Evolutionary conservation across 2,888 invertebrate genomes (phyloP), one percentile per base, ranked within the genome.

Genomic region (Octonoba sinensis): DNA sequence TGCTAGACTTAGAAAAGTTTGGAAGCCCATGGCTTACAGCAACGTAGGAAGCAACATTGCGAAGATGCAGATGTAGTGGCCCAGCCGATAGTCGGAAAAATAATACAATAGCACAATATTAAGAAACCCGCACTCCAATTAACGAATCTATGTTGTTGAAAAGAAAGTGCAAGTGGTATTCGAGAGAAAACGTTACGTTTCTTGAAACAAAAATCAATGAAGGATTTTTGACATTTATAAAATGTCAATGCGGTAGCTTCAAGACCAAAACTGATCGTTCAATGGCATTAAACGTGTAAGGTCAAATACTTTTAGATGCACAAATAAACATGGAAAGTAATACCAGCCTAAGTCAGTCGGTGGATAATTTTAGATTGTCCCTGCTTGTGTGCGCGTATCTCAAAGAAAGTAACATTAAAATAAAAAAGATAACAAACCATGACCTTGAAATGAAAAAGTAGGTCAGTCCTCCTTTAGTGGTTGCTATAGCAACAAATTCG

Each of bases 361-460:
- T 6, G 64, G 65, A 57, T 65, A 74, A 74, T 74, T 74, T 74
- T 66, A 74, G 65, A 27, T 20, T 51, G 16, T 51, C 59, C 22
- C 27, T 36, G 36, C 36, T 3, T 6, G 36, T 36, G 36, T 36
- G 13, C 57, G 18, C 18, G 22, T 20, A 22, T 57, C 57, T 22
- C 57, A 54, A 72, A 73, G 64, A 64, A 73, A 73, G 56, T 46
- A 56, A 73, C 16, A n/a, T 46, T 73, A 22, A 20, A 27, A 73
- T 62, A 49, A 36, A 18, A 36, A 57, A 13, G 47, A 36, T 18
- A 56, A 46, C 46, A 6, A 24, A 22, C 51, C 18, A 49, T 77
- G 77, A 77, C 70, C 77, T 77, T 77, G 77, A 54, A 70, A 70
- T 57, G 49, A 47, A 49, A 77, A 77, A 77, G 64, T 77, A 77